A percentile compares a stretch with the other conserved stretches of the same genome.
phyloP scores from a whole-genome alignment of 2,888 invertebrate genomes.

The Odontocerum albicorne region DNA sequence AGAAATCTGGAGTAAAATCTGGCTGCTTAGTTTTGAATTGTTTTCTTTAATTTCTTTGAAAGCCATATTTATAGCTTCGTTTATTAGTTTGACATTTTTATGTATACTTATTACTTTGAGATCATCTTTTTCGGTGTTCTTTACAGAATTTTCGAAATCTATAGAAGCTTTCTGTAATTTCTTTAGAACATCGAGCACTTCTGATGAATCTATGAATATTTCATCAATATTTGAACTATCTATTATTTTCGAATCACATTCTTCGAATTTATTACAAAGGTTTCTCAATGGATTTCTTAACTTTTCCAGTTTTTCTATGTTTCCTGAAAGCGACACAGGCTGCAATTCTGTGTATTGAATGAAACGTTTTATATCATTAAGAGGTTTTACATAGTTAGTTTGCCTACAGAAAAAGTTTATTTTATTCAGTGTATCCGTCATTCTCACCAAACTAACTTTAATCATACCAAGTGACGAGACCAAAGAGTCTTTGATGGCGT shows the following conservation, averaged over 20 bases:
- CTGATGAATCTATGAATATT: constrained; percentile 5
- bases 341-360: constrained; percentile 16
- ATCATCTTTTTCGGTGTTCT: too few species aligned
- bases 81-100: not conserved
- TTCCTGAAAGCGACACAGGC: constrained; percentile 4
- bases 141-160: too few species aligned
- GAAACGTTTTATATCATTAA: constrained; percentile 30
- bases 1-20: constrained; percentile 21
- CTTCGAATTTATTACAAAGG: constrained; percentile 29
- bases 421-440: constrained; percentile 31
- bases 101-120: not conserved
- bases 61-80: not conserved
- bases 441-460: constrained; percentile 24
- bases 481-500: too few species aligned
- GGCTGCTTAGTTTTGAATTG: not conserved
- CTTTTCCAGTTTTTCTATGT: constrained; percentile 12
- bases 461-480: constrained; percentile 16
- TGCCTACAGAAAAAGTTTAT: constrained; percentile 30
- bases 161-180: not conserved
- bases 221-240: constrained; percentile 3
- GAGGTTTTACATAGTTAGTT: constrained; percentile 24
- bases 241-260: constrained; percentile 14
- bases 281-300: constrained; percentile 23
- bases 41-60: constrained; percentile 5
- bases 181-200: not conserved